Evolutionary conservation across 2,113 vertebrate genomes (phyloP).

Genomic region (Dipodomys spectabilis): DNA sequence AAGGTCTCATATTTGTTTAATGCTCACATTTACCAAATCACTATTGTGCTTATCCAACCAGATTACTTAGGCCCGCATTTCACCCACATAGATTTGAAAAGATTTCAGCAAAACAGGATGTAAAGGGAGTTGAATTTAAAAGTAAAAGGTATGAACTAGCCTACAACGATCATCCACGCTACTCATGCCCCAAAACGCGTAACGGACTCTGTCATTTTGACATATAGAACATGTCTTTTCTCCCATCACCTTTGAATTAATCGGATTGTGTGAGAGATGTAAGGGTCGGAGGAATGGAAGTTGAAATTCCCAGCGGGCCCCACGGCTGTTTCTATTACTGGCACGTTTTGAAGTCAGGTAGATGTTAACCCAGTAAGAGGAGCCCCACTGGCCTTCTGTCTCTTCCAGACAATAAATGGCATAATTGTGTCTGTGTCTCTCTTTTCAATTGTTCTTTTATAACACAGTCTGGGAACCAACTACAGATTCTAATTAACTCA

Average conservation of each 20-base stretch:
- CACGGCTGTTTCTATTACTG: conserved; percentile 78
- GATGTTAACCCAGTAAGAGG: conserved; percentile 90
- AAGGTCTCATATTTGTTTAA: conserved; percentile 79
- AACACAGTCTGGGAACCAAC: conserved; percentile 84
- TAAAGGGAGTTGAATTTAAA: conserved; percentile 81
- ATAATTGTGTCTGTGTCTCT: conserved; percentile 88
- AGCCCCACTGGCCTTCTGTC: conserved; percentile 91
- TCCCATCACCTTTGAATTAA: conserved; percentile 89
- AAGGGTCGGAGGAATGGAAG: conserved; percentile 59
- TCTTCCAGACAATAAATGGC: conserved; percentile 90
- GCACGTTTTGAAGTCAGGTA: conserved; percentile 87
- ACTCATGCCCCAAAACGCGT: conserved; percentile 87
- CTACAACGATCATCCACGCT: conserved; percentile 80
- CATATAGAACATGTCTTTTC: conserved; percentile 86
- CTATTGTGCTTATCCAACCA: conserved; percentile 74
- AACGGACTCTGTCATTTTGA: conserved; percentile 91
- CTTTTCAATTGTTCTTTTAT: conserved; percentile 85
- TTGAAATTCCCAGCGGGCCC: conserved; percentile 78
- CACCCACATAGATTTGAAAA: conserved; percentile 82
- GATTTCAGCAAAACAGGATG: conserved; percentile 82
- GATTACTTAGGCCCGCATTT: conserved; percentile 82
- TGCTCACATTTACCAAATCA: conserved; percentile 76
- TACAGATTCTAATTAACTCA: conserved; percentile 90
- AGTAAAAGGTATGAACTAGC: conserved; percentile 80
- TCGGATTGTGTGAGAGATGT: conserved; percentile 73